Percentiles rank a stretch among this genome's conserved stretches.
These are phyloP conservation scores for Pangasius larnaudii DNA, from an alignment of 2,797 vertebrate genomes.

Conservation along the genomic window DNA sequence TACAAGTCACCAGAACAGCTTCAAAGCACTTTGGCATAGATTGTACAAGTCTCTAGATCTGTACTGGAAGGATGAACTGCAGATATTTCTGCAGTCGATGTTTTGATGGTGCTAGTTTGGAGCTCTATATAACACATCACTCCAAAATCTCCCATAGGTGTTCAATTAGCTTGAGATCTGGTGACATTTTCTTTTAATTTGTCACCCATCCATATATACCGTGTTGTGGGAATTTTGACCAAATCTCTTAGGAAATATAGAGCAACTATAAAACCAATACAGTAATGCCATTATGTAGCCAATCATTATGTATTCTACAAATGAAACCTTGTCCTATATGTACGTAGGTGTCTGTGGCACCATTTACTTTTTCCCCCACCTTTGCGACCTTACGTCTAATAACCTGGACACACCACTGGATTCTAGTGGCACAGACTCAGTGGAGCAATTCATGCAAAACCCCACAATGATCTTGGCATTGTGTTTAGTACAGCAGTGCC, in stretches of 20 bases:
- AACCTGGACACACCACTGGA: neutral
- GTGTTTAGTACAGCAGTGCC: slow-evolving; percentile 69
- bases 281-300: neutral
- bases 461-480: slow-evolving; percentile 48
- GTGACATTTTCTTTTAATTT: neutral
- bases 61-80: neutral
- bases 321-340: neutral
- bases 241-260: neutral
- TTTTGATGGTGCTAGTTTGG: neutral
- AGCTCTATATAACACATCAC: neutral
- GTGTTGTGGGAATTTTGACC: neutral
- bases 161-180: neutral
- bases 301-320: neutral
- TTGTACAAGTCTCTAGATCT: neutral
- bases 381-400: neutral
- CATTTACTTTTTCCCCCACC: neutral
- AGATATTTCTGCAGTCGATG: neutral
- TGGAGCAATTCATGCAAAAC: slow-evolving; percentile 25
- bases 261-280: neutral
- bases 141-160: neutral
- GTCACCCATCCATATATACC: neutral
- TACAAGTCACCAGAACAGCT: neutral
- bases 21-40: neutral
- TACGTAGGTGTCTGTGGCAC: neutral
- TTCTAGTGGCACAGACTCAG: neutral